Percentiles rank a stretch among this genome's conserved stretches.
These are phyloP conservation scores for Agriotes lineatus DNA, from an alignment of 2,888 invertebrate genomes.

Conservation along the genomic window DNA sequence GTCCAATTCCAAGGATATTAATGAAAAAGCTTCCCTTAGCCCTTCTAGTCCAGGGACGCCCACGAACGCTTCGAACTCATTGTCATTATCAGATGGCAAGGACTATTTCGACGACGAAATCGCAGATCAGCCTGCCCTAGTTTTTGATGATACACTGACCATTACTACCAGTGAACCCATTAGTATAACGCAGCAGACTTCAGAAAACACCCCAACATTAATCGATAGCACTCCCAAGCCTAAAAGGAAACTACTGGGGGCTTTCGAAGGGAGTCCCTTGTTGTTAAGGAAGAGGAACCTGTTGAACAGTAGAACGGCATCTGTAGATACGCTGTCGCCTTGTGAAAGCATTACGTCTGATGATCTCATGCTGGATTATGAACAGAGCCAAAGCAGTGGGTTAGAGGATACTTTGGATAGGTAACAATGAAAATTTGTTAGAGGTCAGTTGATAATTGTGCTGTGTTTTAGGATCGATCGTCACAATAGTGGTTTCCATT, in stretches of 20 bases:
- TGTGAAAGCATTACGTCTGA: slow-evolving; percentile 88
- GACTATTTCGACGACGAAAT: slow-evolving; percentile 93
- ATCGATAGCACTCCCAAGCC: slow-evolving; percentile 63
- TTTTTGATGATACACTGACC: slow-evolving; percentile 76
- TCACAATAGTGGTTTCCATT: slow-evolving; percentile 66
- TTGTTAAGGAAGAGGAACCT: slow-evolving; percentile 55
- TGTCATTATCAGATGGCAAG: slow-evolving; percentile 84
- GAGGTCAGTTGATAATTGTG: too few relatives aligned
- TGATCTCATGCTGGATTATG: slow-evolving; percentile 90
- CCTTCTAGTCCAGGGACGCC: slow-evolving; percentile 82
- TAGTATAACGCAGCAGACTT: slow-evolving; percentile 52
- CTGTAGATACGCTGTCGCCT: slow-evolving; percentile 85
- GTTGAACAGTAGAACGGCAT: slow-evolving; percentile 69
- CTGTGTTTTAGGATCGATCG: slow-evolving; percentile 53
- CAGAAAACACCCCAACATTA: slow-evolving; percentile 60
- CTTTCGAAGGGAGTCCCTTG: slow-evolving; percentile 65
- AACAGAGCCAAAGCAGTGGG: slow-evolving; percentile 67
- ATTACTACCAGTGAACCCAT: slow-evolving; percentile 49
- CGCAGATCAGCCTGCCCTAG: slow-evolving; percentile 88
- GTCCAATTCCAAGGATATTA: slow-evolving; percentile 69
- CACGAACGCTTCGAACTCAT: slow-evolving; percentile 80
- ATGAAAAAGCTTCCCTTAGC: slow-evolving; percentile 61
- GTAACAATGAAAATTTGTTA: slow-evolving; percentile 51
- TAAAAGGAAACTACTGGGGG: slow-evolving; percentile 58
- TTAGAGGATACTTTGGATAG: slow-evolving; percentile 69